Evolutionary conservation across 2,113 vertebrate species (phyloP).

Genomic region (Grallaria varia): DNA sequence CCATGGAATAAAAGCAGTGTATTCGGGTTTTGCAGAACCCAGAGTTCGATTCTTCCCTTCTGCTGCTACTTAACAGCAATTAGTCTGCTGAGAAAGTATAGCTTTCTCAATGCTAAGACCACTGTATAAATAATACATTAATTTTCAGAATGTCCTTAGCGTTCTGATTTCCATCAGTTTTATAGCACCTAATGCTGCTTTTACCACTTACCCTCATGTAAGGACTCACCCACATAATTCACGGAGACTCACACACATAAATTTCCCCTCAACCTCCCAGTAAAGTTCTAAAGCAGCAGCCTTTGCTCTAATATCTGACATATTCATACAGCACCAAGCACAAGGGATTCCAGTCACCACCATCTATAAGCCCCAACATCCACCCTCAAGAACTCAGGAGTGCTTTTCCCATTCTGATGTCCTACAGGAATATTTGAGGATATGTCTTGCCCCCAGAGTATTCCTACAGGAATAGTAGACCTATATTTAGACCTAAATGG

Average conservation of each 20-base stretch:
- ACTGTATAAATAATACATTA: neutral
- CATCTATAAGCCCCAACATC: neutral
- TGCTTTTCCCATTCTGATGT: neutral
- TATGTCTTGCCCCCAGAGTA: neutral
- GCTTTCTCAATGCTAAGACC: neutral
- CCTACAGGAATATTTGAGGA: neutral
- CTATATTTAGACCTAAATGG: rapidly evolving
- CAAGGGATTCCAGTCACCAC: neutral
- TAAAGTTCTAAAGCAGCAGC: neutral
- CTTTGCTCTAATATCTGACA: neutral
- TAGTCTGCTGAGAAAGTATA: neutral
- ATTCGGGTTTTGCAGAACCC: neutral
- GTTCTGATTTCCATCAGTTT: neutral
- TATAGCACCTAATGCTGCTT: neutral
- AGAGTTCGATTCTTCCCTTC: neutral
- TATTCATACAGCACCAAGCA: neutral
- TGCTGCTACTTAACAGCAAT: neutral
- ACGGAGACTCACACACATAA: neutral
- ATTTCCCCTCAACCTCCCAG: neutral
- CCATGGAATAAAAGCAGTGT: neutral
- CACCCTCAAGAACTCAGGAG: neutral
- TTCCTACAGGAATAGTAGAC: neutral
- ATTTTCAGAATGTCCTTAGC: neutral
- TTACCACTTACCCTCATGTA: neutral
- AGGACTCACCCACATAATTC: neutral